phyloP scores from a whole-genome alignment of 1,140 invertebrate genomes.

The Euura lappo region DNA sequence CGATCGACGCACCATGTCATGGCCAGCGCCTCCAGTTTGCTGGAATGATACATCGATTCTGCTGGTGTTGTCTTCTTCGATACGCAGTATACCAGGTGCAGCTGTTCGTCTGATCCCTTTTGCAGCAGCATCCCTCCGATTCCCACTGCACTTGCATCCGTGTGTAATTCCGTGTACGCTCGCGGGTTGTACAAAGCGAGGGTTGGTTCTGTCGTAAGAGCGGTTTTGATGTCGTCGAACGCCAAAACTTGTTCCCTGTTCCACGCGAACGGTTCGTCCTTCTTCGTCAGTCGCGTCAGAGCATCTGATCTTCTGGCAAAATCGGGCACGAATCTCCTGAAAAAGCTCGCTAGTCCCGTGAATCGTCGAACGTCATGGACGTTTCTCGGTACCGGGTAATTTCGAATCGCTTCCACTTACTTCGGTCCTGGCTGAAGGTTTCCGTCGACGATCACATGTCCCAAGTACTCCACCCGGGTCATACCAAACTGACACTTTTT shows the following conservation, averaged over 20 bases:
- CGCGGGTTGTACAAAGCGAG: slow-evolving; percentile 32
- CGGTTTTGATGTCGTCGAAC: slow-evolving; percentile 24
- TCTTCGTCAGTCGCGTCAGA: slow-evolving; percentile 39
- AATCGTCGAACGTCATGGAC: slow-evolving; percentile 45
- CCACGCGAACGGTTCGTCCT: slow-evolving; percentile 28
- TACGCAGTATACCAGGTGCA: slow-evolving; percentile 30
- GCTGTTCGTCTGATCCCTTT: slow-evolving; percentile 12
- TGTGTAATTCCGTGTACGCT: slow-evolving; percentile 33
- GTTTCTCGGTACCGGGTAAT: slow-evolving; percentile 36
- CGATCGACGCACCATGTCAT: slow-evolving; percentile 33
- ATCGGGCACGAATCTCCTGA: slow-evolving; percentile 43
- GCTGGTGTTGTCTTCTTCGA: slow-evolving; percentile 20
- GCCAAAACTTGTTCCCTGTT: slow-evolving; percentile 14
- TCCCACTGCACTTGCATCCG: slow-evolving; percentile 36
- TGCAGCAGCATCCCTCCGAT: slow-evolving; percentile 43
- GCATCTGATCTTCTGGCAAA: slow-evolving; percentile 44
- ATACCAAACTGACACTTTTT: slow-evolving; percentile 48
- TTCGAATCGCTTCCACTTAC: slow-evolving; percentile 40
- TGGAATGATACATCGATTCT: slow-evolving; percentile 39
- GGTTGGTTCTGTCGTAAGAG: slow-evolving; percentile 28
- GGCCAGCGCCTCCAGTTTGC: slow-evolving; percentile 45
- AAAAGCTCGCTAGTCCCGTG: slow-evolving; percentile 46
- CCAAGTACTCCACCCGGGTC: slow-evolving; percentile 43
- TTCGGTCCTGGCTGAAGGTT: slow-evolving; percentile 33
- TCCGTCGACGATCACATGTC: slow-evolving; percentile 39